Evolutionary conservation across 2,797 vertebrate species (phyloP), one percentile per base, ranked within the genome.

Genomic region (Aphelocoma californica): DNA sequence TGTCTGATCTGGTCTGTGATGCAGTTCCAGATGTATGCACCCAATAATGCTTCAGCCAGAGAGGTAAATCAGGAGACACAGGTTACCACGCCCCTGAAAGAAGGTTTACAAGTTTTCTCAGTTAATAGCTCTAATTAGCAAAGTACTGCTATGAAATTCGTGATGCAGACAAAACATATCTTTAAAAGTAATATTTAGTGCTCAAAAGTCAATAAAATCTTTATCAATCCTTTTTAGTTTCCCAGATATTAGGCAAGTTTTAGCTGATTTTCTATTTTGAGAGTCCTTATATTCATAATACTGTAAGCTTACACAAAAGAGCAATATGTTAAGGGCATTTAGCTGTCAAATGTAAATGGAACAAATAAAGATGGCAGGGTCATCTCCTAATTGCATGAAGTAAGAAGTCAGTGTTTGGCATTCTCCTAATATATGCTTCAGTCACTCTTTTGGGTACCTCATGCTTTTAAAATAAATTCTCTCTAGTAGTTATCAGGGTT

Each of bases 401-500:
- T 74, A 84, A 81, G 61, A 79, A 86, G 67, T 72, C 54, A 89
- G 48, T 61, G 48, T 60, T 81, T 79, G 34, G 5, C 36, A 47
- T 61, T 85, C 47, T 93, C 31, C 47, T 78, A 73, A 72, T n/a
- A 25, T 6, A n/a, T n/a, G 19, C 57, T 53, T 62, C 64, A 62
- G 15, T 66, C 20, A 18, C 21, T 13, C 10, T 74, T 78, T 44
- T 15, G 34, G 5, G 26, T 79, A 71, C 25, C 21, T 91, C 29
- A 69, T 88, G 17, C 36, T 92, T 84, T 88, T 67, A 38, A 88
- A 95, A 84, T 11, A 29, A 60, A 87, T 87, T 93, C n/a, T 78
- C 19, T 87, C 36, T 26, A 73, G 65, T 58, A 88, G 42, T 45
- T 93, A 45, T 38, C 58, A 29, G 23, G 53, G 15, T 44, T 40